Evolutionary conservation across 2,888 invertebrate genomes (phyloP), one percentile per base, ranked within the genome.

Genomic region (Physocephala rufipes): DNA sequence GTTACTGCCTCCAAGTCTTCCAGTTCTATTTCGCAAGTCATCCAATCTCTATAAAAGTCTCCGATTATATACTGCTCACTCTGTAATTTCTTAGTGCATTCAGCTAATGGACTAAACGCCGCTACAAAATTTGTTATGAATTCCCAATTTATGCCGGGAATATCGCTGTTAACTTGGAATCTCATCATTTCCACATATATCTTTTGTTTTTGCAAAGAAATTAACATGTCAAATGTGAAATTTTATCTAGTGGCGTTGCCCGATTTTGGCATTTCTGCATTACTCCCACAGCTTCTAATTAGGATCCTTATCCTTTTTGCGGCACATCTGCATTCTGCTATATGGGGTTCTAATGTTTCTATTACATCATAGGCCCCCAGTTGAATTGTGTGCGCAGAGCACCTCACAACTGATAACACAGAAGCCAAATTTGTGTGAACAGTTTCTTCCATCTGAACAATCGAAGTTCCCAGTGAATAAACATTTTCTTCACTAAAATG

Each of bases 371-470:
- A 70, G 2, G 51, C 70, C 16, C 55, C 30, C n/a, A 70, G 45
- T 24, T 51, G 51, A 36, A 70, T 70, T 9, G 63, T 70, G 55
- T 64, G 64, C 7, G 64, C 64, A 43, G 69, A 62, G 53, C 69
- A 70, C 30, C n/a, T n/a, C n/a, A n/a, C n/a, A n/a, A n/a, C n/a
- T n/a, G n/a, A n/a, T n/a, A n/a, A n/a, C n/a, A n/a, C n/a, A n/a
- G n/a, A n/a, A n/a, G n/a, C n/a, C n/a, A n/a, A n/a, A n/a, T n/a
- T n/a, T n/a, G n/a, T n/a, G n/a, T n/a, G n/a, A n/a, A n/a, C n/a
- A n/a, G n/a, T n/a, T n/a, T n/a, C n/a, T n/a, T n/a, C n/a, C n/a
- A 19, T 16, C 13, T 69, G 13, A 19, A 26, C 49, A 30, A 7
- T 26, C 26, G 5, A 63, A 21, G 12, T n/a, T 49, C 16, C 36